Base-by-base conservation (phyloP, 2,797 vertebrate genomes). In the Anguilla anguilla region DNA sequence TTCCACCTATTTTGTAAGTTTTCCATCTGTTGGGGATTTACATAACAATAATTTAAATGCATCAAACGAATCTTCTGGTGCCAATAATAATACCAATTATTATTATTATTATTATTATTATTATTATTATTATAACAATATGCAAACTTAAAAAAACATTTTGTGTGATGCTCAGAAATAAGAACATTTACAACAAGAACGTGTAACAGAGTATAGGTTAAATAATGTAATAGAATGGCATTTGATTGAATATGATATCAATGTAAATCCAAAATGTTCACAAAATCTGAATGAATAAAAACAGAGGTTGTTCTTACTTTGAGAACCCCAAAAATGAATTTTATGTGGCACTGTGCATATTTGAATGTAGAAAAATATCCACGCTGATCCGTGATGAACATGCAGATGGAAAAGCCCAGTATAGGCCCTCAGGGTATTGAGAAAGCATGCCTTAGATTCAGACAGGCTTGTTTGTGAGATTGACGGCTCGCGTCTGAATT, bases 31-130 rank as follows among this genome's bases (percentile, higher is more conserved):
- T 55, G 35, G 15, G 7, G 57, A 17, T 88, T 88, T 81, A 74
- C 28, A 61, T 67, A 84, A 88, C 35, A 81, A 67, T 79, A 0
- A 49, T 83, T 11, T 28, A 72, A 83, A 67, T 86, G 9, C 43
- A 49, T 86, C 81, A 39, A 85, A 84, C 55, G 17, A 77, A 59
- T 17, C 43, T 55, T 55, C 53, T 55, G 10, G 2, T 55, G 53
- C 53, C 53, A 55, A 55, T 55, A 31, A 87, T 83, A 67, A 25
- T 1, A 22, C 28, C 28, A 82, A 15, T 17, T 17, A 22, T 4
- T 82, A 17, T 22, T 86, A 82, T 53, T 57, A 43, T 43, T 43
- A 5, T 43, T 43, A 43, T 43, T 43, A 43, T 43, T 43, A 43
- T 43, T 43, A 43, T 43, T 43, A 43, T 43, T 43, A 43, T 43